phyloP scores from a whole-genome alignment of 2,113 vertebrate species.

The Todiramphus chloris region DNA sequence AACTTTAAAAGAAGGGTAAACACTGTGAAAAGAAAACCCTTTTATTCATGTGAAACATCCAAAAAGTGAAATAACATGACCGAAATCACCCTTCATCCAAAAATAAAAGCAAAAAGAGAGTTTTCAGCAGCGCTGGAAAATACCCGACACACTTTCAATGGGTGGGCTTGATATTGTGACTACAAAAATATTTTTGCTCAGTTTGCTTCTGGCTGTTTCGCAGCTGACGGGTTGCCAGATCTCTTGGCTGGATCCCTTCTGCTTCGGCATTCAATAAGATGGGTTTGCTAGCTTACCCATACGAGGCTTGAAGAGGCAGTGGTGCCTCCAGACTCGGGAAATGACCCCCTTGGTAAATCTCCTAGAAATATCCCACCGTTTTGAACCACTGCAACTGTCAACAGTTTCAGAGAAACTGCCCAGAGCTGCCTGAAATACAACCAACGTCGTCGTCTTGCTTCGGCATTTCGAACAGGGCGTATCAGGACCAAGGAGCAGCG shows the following conservation, averaged over 20 bases:
- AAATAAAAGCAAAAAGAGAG: conserved; percentile 22
- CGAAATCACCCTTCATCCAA: neutral
- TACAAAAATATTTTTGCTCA: conserved; percentile 28
- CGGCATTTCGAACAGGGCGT: accelerated
- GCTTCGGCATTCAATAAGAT: accelerated
- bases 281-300: neutral
- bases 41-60: neutral
- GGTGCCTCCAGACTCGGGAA: accelerated
- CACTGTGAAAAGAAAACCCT: neutral
- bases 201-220: conserved; percentile 25
- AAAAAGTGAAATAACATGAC: neutral
- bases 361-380: neutral
- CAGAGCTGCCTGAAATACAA: neutral
- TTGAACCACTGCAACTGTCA: neutral
- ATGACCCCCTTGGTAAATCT: neutral
- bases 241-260: neutral
- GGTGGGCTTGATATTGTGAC: conserved; percentile 42
- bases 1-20: neutral
- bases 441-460: neutral
- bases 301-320: accelerated
- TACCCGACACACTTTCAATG: neutral
- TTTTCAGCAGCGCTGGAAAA: conserved; percentile 51
- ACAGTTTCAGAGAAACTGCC: neutral
- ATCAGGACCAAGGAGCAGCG: accelerated
- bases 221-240: conserved; percentile 24